Base-by-base conservation (phyloP, 2,888 invertebrate species). In the Drosophila nr. perissopoda region DNA sequence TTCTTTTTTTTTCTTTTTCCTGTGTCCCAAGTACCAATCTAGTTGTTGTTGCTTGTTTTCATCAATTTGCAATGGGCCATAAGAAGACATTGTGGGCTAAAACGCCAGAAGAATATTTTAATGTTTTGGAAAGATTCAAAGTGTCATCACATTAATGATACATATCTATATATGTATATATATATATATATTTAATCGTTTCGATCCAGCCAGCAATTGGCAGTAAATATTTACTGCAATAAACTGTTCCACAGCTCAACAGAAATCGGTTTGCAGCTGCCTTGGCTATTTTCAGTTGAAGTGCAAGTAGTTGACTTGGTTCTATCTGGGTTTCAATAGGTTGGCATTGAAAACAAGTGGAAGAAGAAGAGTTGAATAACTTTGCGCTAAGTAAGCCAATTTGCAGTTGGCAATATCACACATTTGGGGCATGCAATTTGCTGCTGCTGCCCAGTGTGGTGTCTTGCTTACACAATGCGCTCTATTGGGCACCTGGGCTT, bases 121-220 rank as follows among this genome's bases (percentile, higher is more conserved):
- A 60, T 80, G 66, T 73, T 76, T 84, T 81, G 73, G 70, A 71
- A 83, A 72, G 56, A 79, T 76, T 85, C 76, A 63, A 76, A 76
- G 67, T 63, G 42, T 11, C 42, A 21, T 33, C 18, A 40, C 16
- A 16, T 21, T 42, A 21, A 46, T 46, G 1, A 10, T n/a, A 10
- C n/a, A n/a, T 2, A 8, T 8, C 8, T 18, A 8, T 1, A n/a
- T n/a, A n/a, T 2, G 10, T 11, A 21, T 2, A 21, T 13, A 11
- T 6, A 11, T 21, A 42, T 42, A 3, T 11, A 11, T 21, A 21
- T 3, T 42, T 42, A 38, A 38, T 0, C 8, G 34, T 34, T 5
- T 34, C 34, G 5, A 34, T 13, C 34, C 34, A 34, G 13, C 31
- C 31, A 31, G 31, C 36, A 36, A 36, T 36, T 7, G 16, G 1